Evolutionary conservation across 1,140 invertebrate species (phyloP).

Genomic region (Drosophila bifasciata): DNA sequence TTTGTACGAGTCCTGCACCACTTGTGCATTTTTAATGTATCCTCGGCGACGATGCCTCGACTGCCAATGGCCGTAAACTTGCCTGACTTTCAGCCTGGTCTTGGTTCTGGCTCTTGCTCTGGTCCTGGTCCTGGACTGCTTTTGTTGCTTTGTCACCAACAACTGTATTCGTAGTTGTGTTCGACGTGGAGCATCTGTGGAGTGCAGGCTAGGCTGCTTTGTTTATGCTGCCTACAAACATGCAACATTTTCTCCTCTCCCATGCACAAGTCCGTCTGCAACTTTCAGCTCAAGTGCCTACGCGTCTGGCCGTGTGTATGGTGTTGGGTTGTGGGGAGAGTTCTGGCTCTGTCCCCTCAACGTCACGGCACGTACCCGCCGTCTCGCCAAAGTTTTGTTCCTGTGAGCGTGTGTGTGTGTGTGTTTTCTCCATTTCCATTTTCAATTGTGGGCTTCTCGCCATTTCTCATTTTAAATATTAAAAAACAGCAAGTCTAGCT

Average conservation of each 20-base stretch:
- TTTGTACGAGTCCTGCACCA: slow-evolving; percentile 49
- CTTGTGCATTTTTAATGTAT: slow-evolving; percentile 76
- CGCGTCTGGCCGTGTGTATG: slow-evolving; percentile 48
- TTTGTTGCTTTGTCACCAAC: slow-evolving; percentile 55
- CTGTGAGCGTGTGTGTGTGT: slow-evolving; percentile 1
- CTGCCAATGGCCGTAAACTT: slow-evolving; percentile 70
- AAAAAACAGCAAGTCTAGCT: slow-evolving; percentile 48
- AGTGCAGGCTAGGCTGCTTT: slow-evolving; percentile 65
- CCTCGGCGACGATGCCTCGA: slow-evolving; percentile 21
- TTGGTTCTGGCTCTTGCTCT: background rate
- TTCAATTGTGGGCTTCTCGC: slow-evolving; percentile 42
- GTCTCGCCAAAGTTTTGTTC: slow-evolving; percentile 20
- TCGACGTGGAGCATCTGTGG: slow-evolving; percentile 41
- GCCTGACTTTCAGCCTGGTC: slow-evolving; percentile 17
- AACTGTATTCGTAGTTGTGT: slow-evolving; percentile 19
- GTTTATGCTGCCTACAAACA: slow-evolving; percentile 49
- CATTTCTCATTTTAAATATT: slow-evolving; percentile 66
- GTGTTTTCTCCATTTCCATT: slow-evolving; percentile 33
- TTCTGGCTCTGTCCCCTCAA: slow-evolving; percentile 38
- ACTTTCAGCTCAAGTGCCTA: slow-evolving; percentile 66
- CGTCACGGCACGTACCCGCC: slow-evolving; percentile 40
- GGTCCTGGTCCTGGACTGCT: slow-evolving; percentile 5
- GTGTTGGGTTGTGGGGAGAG: slow-evolving; percentile 16
- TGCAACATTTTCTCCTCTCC: slow-evolving; percentile 35
- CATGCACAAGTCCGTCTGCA: slow-evolving; percentile 55